Evolutionary conservation across 2,888 invertebrate genomes (phyloP), one percentile per base, ranked within the genome.

Genomic region (Mimachlamys varia): DNA sequence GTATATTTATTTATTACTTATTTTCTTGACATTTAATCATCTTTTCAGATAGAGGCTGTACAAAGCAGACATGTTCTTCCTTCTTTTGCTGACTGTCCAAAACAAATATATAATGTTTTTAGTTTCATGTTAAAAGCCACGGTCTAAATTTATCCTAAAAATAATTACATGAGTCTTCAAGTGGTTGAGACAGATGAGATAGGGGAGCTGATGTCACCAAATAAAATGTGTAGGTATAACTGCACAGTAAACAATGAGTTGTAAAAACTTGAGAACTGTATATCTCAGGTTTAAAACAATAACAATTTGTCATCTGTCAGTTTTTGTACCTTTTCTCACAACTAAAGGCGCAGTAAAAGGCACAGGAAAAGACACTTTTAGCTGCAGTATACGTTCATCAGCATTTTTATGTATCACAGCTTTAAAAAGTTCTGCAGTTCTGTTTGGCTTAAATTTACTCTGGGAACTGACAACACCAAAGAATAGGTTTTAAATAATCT

Each of bases 401-500:
- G n/a, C 58, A 58, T n/a, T 58, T n/a, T 22, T 17, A 58, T 58
- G 7, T 7, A 58, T 58, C 58, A 58, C 58, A 58, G 58, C 58
- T 19, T 58, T 58, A 58, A 58, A 58, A 58, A 17, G 7, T 58
- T 58, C 58, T 58, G 19, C 15, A 7, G 7, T 58, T 19, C 19
- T 53, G 58, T 58, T 58, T 58, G 22, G 19, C 58, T 58, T 58
- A 19, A 19, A 53, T 53, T 53, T 53, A 44, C 44, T 44, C 7
- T 3, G 44, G 44, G 44, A 44, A 7, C 44, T 44, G 7, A 44
- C 7, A 44, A 44, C 44, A 3, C 7, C 44, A 44, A 3, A 44
- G 7, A 44, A 5, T 44, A 53, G 19, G 53, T 53, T 58, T 58
- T 7, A 10, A 58, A 58, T 58, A 58, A 4, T 58, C 98, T 98